These are phyloP conservation scores for Anorthoa munda DNA, from an alignment of 2,888 invertebrate species.

Conservation along the genomic window DNA sequence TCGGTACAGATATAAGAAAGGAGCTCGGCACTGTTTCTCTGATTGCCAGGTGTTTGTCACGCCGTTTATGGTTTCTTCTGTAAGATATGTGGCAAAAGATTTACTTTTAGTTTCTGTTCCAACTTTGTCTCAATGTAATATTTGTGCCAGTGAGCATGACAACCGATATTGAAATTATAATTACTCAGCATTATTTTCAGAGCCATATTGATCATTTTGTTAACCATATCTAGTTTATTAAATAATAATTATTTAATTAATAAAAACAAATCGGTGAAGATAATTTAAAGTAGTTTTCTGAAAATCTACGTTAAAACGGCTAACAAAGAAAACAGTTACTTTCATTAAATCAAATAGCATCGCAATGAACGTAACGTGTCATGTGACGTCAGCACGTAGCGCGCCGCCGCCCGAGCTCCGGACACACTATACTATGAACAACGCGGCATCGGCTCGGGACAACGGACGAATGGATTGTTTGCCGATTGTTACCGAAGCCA, in stretches of 20 bases:
- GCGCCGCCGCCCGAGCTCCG: not conserved
- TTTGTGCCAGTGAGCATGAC: not conserved
- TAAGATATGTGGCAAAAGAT: not conserved
- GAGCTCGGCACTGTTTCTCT: not conserved
- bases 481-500: conserved; percentile 37
- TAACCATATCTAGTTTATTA: not conserved
- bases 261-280: not conserved
- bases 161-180: not conserved
- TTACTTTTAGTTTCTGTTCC: no score
- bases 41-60: not conserved
- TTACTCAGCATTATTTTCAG: not conserved
- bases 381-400: not conserved
- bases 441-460: not conserved
- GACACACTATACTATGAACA: not conserved
- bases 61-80: not conserved
- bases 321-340: not conserved
- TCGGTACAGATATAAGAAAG: no score
- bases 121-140: no score
- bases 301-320: not conserved
- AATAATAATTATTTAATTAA: not conserved
- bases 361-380: not conserved
- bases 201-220: not conserved
- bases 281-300: not conserved
- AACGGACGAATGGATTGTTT: conserved; percentile 28
- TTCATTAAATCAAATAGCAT: not conserved